Evolutionary conservation across 2,888 invertebrate species (phyloP).

Genomic region (Eurytoma adleriae): DNA sequence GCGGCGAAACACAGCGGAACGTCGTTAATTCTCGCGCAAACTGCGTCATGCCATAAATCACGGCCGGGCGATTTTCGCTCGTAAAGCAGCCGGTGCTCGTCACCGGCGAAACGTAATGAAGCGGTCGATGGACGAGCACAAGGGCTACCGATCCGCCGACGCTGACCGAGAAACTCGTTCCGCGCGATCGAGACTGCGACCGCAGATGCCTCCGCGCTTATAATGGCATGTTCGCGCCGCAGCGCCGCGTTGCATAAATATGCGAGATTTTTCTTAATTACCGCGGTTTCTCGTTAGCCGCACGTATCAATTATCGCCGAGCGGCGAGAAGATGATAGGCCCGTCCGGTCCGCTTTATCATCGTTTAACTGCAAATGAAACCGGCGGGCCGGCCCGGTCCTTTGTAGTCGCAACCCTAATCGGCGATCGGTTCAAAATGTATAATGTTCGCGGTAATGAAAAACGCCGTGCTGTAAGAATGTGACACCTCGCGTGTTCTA

Average conservation of each 20-base stretch:
- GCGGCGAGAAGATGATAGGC: constrained; percentile 66
- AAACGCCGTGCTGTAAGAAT: background rate
- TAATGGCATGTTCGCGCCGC: background rate
- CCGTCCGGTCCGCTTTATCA: constrained; percentile 60
- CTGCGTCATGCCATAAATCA: background rate
- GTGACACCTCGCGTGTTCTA: background rate
- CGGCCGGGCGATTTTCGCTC: background rate
- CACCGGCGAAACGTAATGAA: constrained; percentile 4
- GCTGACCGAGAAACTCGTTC: background rate
- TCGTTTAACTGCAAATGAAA: constrained; percentile 62
- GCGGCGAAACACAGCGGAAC: too few relatives aligned
- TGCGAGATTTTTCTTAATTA: constrained; percentile 47
- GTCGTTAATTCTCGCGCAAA: too few relatives aligned
- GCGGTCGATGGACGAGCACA: background rate
- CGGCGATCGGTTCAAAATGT: constrained; percentile 12
- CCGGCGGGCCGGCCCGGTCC: constrained; percentile 10
- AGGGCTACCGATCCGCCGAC: background rate
- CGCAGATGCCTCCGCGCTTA: background rate
- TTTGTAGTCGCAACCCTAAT: background rate
- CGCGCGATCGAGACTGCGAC: background rate
- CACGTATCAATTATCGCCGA: constrained; percentile 66
- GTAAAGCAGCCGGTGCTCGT: background rate
- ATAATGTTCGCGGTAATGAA: background rate
- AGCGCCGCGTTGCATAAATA: constrained; percentile 20
- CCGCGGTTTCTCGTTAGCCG: constrained; percentile 59